Evolutionary conservation across 2,888 invertebrate species (phyloP).

Genomic region (Noctua janthe): DNA sequence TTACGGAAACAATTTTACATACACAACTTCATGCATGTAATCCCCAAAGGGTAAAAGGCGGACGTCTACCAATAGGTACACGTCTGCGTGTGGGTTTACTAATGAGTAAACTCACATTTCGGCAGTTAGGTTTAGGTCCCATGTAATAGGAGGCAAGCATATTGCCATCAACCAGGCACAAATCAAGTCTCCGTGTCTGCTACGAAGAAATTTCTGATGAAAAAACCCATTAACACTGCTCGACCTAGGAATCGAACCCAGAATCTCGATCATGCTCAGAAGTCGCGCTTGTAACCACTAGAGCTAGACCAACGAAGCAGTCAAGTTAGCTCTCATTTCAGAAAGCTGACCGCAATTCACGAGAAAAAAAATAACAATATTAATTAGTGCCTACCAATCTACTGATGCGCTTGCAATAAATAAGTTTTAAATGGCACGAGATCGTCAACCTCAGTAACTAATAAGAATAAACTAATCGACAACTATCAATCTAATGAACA

Average conservation of each 20-base stretch:
- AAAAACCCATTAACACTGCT: neutral
- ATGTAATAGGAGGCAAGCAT: neutral
- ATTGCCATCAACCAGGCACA: neutral
- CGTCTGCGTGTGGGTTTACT: too few species aligned
- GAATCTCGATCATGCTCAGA: neutral
- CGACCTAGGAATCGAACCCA: neutral
- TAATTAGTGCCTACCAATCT: slow-evolving; percentile 10
- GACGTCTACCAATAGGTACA: neutral
- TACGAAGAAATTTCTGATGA: neutral
- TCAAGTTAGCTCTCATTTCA: slow-evolving; percentile 10
- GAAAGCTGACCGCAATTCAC: slow-evolving; percentile 3
- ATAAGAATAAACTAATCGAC: slow-evolving; percentile 50
- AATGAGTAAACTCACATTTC: neutral
- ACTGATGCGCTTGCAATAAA: slow-evolving; percentile 32
- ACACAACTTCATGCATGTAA: neutral
- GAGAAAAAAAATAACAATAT: slow-evolving; percentile 17
- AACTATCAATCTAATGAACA: slow-evolving; percentile 62
- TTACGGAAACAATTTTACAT: slow-evolving; percentile 4
- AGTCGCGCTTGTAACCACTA: neutral
- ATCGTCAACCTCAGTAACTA: slow-evolving; percentile 64
- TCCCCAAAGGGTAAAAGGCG: neutral
- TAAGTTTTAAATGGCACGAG: slow-evolving; percentile 48
- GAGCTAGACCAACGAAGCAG: neutral
- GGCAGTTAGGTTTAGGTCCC: neutral
- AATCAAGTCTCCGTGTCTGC: neutral